Evolutionary conservation across 2,113 vertebrate genomes (phyloP), one percentile per base, ranked within the genome.

Genomic region (Chlorocebus sabaeus): DNA sequence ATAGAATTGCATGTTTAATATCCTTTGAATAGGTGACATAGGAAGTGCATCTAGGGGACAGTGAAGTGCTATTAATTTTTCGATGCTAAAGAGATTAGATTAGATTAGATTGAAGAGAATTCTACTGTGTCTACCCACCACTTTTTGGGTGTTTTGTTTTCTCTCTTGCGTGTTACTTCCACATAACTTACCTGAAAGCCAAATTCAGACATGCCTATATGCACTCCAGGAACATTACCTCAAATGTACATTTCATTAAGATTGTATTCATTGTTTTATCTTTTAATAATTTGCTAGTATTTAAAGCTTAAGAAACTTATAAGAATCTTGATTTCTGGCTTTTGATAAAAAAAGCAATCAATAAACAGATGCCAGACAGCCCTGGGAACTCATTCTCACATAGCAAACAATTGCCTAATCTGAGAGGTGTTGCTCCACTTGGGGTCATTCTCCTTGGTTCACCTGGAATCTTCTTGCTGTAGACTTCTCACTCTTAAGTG

Each of bases 361-460:
- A 90, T 4, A 35, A 55, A 3, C 3, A 48, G 13, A n/a, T 35
- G 22, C 2, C 25, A 30, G 25, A 6, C 10, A 59, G 25, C 16
- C 18, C 8, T 38, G 25, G 12, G 52, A 17, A 45, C 8, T 59
- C 40, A 40, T 43, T 55, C 68, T 11, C 6, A 72, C 8, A 7
- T 1, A 73, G 11, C 23, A 67, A 35, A 50, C 5, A 5, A 25
- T 72, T 67, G 25, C 35, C 16, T 43, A 27, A 27, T 11, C 23
- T 22, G 17, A 50, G 18, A 5, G 6, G 1, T 73, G 6, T 9
- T 22, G 11, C 3, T 40, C 3, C 16, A 1, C 61, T 61, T 2
- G 0, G 8, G 30, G 3, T 17, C 12, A 59, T 3, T 20, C 2
- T 32, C 1, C 20, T 50, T 23, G 43, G 8, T 14, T 59, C 38